These are phyloP conservation scores for Rhingia rostrata DNA, from an alignment of 2,888 invertebrate genomes.

Conservation along the genomic window DNA sequence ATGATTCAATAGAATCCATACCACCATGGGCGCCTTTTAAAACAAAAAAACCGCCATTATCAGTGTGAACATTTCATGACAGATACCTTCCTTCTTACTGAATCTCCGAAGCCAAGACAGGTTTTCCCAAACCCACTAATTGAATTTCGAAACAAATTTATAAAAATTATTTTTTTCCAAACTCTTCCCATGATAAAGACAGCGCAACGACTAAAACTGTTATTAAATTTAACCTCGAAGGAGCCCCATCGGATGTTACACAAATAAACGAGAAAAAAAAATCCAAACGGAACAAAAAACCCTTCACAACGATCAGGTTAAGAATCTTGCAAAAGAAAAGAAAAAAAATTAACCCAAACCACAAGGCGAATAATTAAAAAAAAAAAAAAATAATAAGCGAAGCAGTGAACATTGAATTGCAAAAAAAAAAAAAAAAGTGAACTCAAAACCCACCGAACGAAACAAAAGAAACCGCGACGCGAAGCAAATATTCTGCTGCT, in stretches of 20 bases:
- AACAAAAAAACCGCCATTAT: too few species aligned
- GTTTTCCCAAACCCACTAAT: background rate
- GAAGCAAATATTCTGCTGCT: conserved; percentile 60
- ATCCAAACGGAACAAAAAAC: conserved; percentile 20
- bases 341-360: conserved; percentile 39
- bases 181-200: conserved; percentile 35
- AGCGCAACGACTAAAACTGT: conserved; percentile 7
- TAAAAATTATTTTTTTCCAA: conserved; percentile 22
- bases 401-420: conserved; percentile 44
- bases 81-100: too few species aligned
- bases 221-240: conserved; percentile 36
- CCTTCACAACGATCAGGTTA: conserved; percentile 52
- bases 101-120: too few species aligned
- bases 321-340: background rate
- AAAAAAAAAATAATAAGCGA: conserved; percentile 47
- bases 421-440: conserved; percentile 29
- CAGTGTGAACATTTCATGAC: too few species aligned
- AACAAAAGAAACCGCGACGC: conserved; percentile 72
- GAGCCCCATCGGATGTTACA: conserved; percentile 35
- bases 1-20: too few species aligned
- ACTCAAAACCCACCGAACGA: conserved; percentile 24
- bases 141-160: conserved; percentile 29
- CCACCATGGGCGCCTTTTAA: too few species aligned
- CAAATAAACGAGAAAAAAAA: conserved; percentile 18
- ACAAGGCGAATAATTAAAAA: conserved; percentile 50